Conservation (phyloP, 2,113 vertebrate species). For the Xenopus tropicalis region UCB_Xtro_10.0 CM004447.2:53694501-53695000, state of each 20-base stretch:
- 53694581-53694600: too few relatives aligned
- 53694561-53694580: too few relatives aligned
- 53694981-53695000: neutral
- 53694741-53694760: neutral
- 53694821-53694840: neutral
- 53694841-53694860: neutral
- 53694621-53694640: too few relatives aligned
- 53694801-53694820: neutral
- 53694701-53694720: too few relatives aligned
- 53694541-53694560: too few relatives aligned
- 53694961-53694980: neutral
- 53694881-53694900: neutral
- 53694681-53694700: too few relatives aligned
- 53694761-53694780: neutral
- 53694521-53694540: too few relatives aligned
- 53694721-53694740: neutral
- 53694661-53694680: too few relatives aligned
- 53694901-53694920: conserved; percentile 1
- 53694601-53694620: too few relatives aligned
- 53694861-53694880: neutral
- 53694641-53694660: too few relatives aligned
- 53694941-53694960: neutral
- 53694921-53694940: neutral
- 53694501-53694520: too few relatives aligned
- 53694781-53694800: neutral